Base-by-base conservation (phyloP, 2,113 vertebrate species). In the Nothocercus nigrocapillus region DNA sequence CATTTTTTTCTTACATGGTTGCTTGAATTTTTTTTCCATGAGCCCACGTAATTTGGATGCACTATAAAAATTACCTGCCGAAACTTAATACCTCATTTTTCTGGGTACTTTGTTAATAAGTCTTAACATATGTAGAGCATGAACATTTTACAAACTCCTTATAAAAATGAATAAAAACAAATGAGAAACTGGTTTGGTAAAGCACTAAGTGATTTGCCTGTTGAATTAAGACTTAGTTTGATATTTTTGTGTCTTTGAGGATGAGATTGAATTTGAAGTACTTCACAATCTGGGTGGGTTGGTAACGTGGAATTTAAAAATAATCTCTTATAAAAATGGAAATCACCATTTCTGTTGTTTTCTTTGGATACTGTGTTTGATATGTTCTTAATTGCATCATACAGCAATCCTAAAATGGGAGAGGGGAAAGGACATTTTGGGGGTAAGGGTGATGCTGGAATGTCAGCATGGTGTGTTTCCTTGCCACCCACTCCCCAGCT, bases 151-250 rank as follows among this genome's bases (percentile, higher is more conserved):
- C 34, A 30, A 79, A 36, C 30, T 83, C 88, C 36, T 74, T 17
- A 20, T 63, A 42, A 72, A 94, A 89, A 61, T 42, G 2, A 73
- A 59, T 40, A 81, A 58, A 66, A 2, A 1, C 6, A 53, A 67
- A 40, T 58, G 30, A 24, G 15, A 44, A 70, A 27, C 59, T 79
- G 47, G 2, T 69, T 84, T 93, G 59, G 32, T 87, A 92, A 96
- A 67, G 45, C 70, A 94, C 73, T 56, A 63, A 81, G 62, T 1
- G 9, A 54, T 96, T 95, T 94, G 34, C 63, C 59, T 47, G 25
- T 82, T 94, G 61, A 30, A 80, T 91, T 91, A 93, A 82, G 54
- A 54, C 76, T 96, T 51, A 81, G 21, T 95, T 96, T 87, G 44
- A 47, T 91, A 56, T 95, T 90, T 54, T 81, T 72, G 4, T 68